Evolutionary conservation across 2,888 invertebrate species (phyloP), one percentile per base, ranked within the genome.

Genomic region (Trachelus tabidus): DNA sequence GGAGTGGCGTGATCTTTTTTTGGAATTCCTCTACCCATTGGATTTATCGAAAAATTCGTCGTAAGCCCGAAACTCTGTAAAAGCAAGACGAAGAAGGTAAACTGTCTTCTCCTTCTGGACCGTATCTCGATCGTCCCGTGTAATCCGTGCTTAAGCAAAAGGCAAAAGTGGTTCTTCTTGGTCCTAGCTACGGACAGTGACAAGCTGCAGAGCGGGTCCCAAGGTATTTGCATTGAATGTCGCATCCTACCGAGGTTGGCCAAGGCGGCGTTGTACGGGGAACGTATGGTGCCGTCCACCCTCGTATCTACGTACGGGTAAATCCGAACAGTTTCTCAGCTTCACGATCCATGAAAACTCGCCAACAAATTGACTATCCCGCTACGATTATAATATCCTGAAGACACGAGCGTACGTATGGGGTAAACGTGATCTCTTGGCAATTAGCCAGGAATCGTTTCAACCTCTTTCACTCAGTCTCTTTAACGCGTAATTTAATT

Each of bases 141-240:
- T 35, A 73, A 35, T 73, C 73, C 75, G 30, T 35, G 75, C 56
- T 31, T 56, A 30, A 56, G 75, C n/a, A 56, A 75, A 56, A 56
- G 37, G 75, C 68, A 75, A 34, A 30, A 75, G 75, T 34, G 75
- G 37, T 56, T 30, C 73, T 69, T 30, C 34, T n/a, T 56, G 71
- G 23, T n/a, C 76, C 23, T 30, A 75, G 71, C 73, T n/a, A 69
- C 34, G 73, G 82, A 79, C 82, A 82, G 82, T 83, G 83, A 83
- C 77, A 82, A 83, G 82, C 77, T 83, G 82, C 79, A 69, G 79
- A 79, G 79, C 82, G 77, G 81, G 82, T 82, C 77, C 79, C 34
- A 75, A 79, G 79, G 35, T 81, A 83, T 83, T 82, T 82, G 82
- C 82, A 82, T 83, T 82, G 81, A 82, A 82, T 82, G 82, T 83